Evolutionary conservation across 2,888 invertebrate species (phyloP).

Genomic region (Antheraea assamensis): DNA sequence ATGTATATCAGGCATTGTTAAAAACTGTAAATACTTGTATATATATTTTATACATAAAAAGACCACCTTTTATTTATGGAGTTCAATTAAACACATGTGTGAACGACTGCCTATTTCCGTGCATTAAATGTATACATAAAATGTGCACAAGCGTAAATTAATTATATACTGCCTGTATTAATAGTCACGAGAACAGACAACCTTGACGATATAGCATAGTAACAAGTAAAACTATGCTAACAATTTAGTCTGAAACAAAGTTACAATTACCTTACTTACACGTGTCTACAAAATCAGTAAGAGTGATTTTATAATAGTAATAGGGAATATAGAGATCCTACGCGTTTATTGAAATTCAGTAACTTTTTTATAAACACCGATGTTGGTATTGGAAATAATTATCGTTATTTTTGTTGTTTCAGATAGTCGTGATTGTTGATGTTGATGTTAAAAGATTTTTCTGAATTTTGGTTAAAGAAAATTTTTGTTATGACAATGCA

Average conservation of each 20-base stretch:
- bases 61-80: background rate
- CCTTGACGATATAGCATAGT: constrained; percentile 43
- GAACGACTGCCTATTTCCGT: constrained; percentile 23
- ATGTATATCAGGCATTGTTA: background rate
- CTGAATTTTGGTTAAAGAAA: too few relatives aligned
- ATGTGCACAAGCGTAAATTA: constrained; percentile 24
- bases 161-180: constrained; percentile 34
- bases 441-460: too few relatives aligned
- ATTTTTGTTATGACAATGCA: too few relatives aligned
- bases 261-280: background rate
- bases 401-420: too few relatives aligned
- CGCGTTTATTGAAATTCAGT: background rate
- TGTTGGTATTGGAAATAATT: too few relatives aligned
- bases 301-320: background rate
- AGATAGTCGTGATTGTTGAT: too few relatives aligned
- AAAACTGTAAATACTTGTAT: background rate
- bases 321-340: background rate
- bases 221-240: constrained; percentile 30
- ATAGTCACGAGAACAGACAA: constrained; percentile 37
- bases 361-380: background rate
- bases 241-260: constrained; percentile 2
- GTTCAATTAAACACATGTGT: background rate
- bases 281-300: background rate
- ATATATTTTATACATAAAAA: background rate
- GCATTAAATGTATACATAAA: background rate